phyloP scores from a whole-genome alignment of 2,113 vertebrate genomes.

The Aptenodytes patagonicus region DNA sequence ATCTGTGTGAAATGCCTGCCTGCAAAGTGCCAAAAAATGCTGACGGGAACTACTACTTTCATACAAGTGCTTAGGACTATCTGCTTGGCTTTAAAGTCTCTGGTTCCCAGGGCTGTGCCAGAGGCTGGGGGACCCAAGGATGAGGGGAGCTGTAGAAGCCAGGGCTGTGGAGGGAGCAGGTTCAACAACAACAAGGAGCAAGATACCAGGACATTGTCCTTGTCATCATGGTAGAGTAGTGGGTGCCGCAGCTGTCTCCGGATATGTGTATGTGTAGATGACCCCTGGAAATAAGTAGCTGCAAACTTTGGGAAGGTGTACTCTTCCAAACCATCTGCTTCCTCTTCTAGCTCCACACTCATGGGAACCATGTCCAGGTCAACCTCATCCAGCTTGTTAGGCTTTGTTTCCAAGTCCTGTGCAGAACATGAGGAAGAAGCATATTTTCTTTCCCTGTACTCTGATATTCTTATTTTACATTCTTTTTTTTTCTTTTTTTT shows the following conservation, averaged over 20 bases:
- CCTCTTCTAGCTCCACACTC: slow-evolving; percentile 75
- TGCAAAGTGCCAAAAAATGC: background rate
- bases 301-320: slow-evolving; percentile 94
- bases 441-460: background rate
- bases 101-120: background rate
- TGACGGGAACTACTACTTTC: background rate
- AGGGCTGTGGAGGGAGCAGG: background rate
- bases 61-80: background rate
- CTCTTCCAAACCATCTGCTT: slow-evolving; percentile 78
- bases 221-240: slow-evolving; percentile 89
- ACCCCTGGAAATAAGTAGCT: slow-evolving; percentile 92
- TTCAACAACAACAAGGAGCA: background rate
- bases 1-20: background rate
- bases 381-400: slow-evolving; percentile 74
- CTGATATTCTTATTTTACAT: background rate
- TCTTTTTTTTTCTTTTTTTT: no score
- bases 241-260: slow-evolving; percentile 82
- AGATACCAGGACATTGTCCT: slow-evolving; percentile 82
- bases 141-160: background rate
- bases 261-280: slow-evolving; percentile 80
- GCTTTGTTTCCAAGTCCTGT: slow-evolving; percentile 83
- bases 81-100: background rate
- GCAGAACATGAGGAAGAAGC: background rate
- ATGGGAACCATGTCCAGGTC: slow-evolving; percentile 86
- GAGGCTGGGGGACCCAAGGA: background rate